These are phyloP conservation scores for Helobdella robusta DNA, from an alignment of 2,888 invertebrate genomes.

Conservation along the genomic window DNA sequence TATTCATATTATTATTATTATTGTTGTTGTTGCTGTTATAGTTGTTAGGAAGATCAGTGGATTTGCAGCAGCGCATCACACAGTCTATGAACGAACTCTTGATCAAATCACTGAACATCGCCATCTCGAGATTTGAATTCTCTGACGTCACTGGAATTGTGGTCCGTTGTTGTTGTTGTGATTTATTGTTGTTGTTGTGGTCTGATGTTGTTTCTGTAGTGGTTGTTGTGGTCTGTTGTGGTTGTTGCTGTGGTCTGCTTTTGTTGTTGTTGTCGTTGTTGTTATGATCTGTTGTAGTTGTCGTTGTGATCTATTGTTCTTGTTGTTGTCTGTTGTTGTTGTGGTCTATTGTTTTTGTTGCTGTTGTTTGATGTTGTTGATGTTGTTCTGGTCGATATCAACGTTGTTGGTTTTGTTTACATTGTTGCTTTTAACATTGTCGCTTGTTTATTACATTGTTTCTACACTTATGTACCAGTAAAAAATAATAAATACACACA, in stretches of 20 bases:
- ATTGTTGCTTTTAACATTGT: too few species aligned
- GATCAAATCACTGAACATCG: conserved; percentile 81
- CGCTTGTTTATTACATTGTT: too few species aligned
- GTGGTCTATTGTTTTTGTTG: too few species aligned
- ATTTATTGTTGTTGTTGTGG: not conserved
- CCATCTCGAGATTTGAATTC: conserved; percentile 87
- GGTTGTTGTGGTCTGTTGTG: not conserved
- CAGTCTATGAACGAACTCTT: conserved; percentile 89
- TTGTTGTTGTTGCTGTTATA: conserved; percentile 30
- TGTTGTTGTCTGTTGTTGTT: not conserved
- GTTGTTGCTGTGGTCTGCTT: too few species aligned
- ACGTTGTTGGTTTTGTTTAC: too few species aligned
- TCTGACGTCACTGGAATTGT: conserved; percentile 88
- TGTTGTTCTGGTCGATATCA: too few species aligned
- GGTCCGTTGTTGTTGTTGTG: conserved; percentile 44
- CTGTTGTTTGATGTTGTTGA: too few species aligned
- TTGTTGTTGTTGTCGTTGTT: too few species aligned
- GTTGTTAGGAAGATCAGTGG: conserved; percentile 80
- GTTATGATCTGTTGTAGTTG: not conserved
- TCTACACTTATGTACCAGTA: too few species aligned
- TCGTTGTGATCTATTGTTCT: not conserved
- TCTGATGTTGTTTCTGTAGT: not conserved
- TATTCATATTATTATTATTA: not conserved
- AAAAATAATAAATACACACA: too few species aligned
- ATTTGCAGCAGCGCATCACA: conserved; percentile 76